Percentiles rank a stretch among this genome's conserved stretches.
phyloP scores from a whole-genome alignment of 2,888 invertebrate species.

The Orchestes rusci region DNA sequence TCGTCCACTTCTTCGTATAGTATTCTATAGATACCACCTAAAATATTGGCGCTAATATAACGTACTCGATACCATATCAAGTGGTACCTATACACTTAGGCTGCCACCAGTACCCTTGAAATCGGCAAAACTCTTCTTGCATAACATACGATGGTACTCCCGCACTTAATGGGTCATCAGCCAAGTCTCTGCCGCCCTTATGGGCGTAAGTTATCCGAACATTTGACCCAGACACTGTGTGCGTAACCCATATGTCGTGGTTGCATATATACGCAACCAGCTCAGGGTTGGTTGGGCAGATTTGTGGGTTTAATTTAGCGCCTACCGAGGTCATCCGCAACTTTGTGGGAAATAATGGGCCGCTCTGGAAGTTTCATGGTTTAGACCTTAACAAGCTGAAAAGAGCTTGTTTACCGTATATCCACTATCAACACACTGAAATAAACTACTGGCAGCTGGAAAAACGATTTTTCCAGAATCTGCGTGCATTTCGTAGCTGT shows the following conservation, averaged over 20 bases:
- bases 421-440: constrained; percentile 73
- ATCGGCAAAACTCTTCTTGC: constrained; percentile 96
- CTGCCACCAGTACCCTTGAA: constrained; percentile 99
- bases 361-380: constrained; percentile 42
- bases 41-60: no score
- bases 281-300: constrained; percentile 72
- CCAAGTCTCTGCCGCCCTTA: constrained; percentile 57
- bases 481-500: constrained; percentile 82
- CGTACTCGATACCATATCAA: no score
- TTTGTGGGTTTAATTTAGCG: constrained; percentile 72
- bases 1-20: constrained; percentile 84
- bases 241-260: constrained; percentile 86
- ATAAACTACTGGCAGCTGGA: constrained; percentile 82
- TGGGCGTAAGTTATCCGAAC: constrained; percentile 65
- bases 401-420: constrained; percentile 49
- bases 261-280: constrained; percentile 86
- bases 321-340: constrained; percentile 57
- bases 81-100: constrained; percentile 64
- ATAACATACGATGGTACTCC: constrained; percentile 98
- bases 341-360: constrained; percentile 62
- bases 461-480: constrained; percentile 81
- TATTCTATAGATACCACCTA: constrained; percentile 72
- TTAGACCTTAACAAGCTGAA: neutral
- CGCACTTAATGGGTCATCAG: constrained; percentile 80
- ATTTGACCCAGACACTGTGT: constrained; percentile 59